Percentiles rank a stretch among this genome's conserved stretches.
These are phyloP conservation scores for Scylla paramamosain DNA, from an alignment of 1,140 invertebrate species.

Conservation along the genomic window DNA sequence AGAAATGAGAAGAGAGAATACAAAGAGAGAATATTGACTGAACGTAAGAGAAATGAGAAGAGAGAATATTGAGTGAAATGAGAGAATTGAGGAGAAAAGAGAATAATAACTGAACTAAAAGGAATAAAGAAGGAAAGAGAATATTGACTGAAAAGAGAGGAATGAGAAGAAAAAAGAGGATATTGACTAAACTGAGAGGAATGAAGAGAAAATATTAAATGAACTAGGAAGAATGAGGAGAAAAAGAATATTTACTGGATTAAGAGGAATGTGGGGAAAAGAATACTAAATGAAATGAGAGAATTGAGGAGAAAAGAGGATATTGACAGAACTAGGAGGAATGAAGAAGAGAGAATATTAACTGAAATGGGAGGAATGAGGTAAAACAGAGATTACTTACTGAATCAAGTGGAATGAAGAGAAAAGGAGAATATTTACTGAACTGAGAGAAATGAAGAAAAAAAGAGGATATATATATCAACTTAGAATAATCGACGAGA, in stretches of 20 bases:
- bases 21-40: neutral
- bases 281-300: neutral
- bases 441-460: neutral
- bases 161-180: neutral
- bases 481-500: neutral
- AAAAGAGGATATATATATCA: neutral
- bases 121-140: neutral
- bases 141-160: neutral
- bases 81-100: neutral
- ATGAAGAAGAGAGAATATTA: neutral
- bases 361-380: neutral
- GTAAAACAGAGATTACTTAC: neutral
- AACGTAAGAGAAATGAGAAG: neutral
- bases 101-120: neutral
- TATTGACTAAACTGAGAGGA: neutral
- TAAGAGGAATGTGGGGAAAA: neutral
- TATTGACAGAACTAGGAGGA: neutral
- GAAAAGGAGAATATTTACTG: neutral
- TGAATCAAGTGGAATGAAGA: neutral
- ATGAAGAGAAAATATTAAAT: neutral
- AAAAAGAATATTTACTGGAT: neutral
- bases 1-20: neutral
- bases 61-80: neutral
- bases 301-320: neutral
- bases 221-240: neutral